phyloP scores from a whole-genome alignment of 2,113 vertebrate genomes.

The Myotis brandtii region DNA sequence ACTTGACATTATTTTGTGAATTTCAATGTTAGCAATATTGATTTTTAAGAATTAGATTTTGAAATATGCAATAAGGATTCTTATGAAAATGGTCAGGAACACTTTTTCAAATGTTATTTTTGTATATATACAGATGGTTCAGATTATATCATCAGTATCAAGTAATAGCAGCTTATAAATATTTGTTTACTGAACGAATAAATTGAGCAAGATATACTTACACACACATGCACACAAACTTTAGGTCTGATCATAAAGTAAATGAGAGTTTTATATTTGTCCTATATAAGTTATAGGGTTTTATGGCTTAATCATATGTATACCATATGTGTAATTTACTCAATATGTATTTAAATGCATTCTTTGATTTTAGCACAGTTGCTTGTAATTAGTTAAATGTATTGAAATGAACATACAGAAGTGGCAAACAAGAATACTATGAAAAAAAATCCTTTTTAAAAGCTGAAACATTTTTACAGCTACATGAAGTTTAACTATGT shows the following conservation, averaged over 20 bases:
- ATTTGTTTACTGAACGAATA: constrained; percentile 33
- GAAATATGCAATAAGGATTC: not conserved
- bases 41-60: constrained; percentile 54
- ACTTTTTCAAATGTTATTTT: constrained; percentile 46
- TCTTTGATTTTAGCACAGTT: constrained; percentile 50
- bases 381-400: constrained; percentile 42
- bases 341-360: constrained; percentile 36
- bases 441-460: not conserved
- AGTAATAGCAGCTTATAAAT: constrained; percentile 7
- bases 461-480: not conserved
- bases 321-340: not conserved
- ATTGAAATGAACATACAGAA: not conserved
- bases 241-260: constrained; percentile 46
- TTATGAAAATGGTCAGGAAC: not conserved
- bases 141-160: not conserved
- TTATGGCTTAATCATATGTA: constrained; percentile 9
- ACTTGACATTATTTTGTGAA: constrained; percentile 35
- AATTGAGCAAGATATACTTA: not conserved
- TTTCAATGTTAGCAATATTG: constrained; percentile 23
- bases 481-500: not conserved
- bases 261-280: constrained; percentile 43
- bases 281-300: not conserved
- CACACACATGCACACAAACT: not conserved
- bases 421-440: not conserved
- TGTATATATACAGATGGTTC: not conserved